Evolutionary conservation across 2,888 invertebrate species (phyloP).

Genomic region (Synergus gifuensis): DNA sequence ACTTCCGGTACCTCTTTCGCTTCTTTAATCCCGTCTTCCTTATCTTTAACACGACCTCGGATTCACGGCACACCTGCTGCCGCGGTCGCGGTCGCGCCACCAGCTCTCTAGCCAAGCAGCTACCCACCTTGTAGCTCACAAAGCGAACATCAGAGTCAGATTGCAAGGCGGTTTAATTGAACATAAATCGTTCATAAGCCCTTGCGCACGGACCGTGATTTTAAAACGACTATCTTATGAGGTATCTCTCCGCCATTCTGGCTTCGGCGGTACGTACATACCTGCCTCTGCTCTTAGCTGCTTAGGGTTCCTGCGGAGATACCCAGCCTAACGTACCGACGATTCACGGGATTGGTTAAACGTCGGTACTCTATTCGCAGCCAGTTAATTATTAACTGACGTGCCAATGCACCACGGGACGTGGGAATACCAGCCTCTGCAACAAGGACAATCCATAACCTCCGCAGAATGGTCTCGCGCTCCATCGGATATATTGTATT

Average conservation of each 20-base stretch:
- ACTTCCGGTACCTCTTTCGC: conserved; percentile 62
- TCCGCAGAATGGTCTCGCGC: conserved; percentile 10
- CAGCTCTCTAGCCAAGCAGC: conserved; percentile 41
- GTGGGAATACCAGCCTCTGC: conserved; percentile 38
- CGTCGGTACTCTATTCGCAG: conserved; percentile 51
- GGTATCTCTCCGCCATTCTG: conserved; percentile 61
- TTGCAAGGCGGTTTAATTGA: conserved; percentile 69
- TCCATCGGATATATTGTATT: conserved; percentile 32
- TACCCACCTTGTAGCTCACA: conserved; percentile 62
- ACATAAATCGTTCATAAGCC: conserved; percentile 70
- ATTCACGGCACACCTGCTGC: conserved; percentile 60
- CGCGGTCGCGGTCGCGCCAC: conserved; percentile 54
- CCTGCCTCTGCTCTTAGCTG: conserved; percentile 27
- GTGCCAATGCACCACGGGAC: conserved; percentile 41
- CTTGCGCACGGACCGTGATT: conserved; percentile 59
- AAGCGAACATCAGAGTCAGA: conserved; percentile 63
- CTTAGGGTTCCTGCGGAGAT: conserved; percentile 46
- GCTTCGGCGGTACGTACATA: conserved; percentile 53
- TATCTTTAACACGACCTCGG: conserved; percentile 59
- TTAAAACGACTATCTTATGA: conserved; percentile 67
- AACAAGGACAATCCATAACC: conserved; percentile 39
- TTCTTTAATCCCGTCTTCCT: conserved; percentile 54
- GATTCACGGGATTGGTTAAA: conserved; percentile 42
- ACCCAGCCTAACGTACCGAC: conserved; percentile 33
- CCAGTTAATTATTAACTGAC: conserved; percentile 53